These are phyloP conservation scores for Drosophila setosimentum DNA, from an alignment of 2,888 invertebrate species.

Conservation along the genomic window DNA sequence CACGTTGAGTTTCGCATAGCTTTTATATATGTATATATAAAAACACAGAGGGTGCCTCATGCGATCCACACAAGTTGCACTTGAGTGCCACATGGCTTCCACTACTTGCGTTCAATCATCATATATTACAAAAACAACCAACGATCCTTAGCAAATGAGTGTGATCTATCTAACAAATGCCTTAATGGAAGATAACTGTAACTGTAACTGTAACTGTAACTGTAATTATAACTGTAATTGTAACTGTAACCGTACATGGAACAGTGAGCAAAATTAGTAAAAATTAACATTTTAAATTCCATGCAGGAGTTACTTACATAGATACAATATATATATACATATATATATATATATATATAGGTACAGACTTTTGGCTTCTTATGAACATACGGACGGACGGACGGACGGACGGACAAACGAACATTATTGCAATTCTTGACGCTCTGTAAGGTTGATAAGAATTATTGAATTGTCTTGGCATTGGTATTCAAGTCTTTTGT, in stretches of 20 bases:
- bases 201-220: conserved; percentile 13
- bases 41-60: conserved; percentile 8
- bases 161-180: conserved; percentile 60
- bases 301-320: conserved; percentile 4
- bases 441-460: conserved; percentile 18
- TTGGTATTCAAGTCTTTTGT: conserved; percentile 44
- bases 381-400: not conserved
- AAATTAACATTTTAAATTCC: conserved; percentile 21
- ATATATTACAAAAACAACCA: conserved; percentile 4
- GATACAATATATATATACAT: not conserved
- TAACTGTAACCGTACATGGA: conserved; percentile 2
- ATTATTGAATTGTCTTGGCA: conserved; percentile 31
- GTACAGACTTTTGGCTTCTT: conserved; percentile 1
- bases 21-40: not conserved
- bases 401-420: not conserved
- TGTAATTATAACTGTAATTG: not conserved
- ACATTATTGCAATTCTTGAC: conserved; percentile 3
- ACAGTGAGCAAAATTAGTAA: conserved; percentile 26
- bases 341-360: not conserved
- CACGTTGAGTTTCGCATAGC: not conserved
- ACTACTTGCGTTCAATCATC: conserved; percentile 23
- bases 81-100: not conserved
- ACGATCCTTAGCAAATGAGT: conserved; percentile 49
- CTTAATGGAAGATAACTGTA: conserved; percentile 52
- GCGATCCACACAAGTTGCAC: conserved; percentile 15